Percentiles rank a stretch among this genome's conserved stretches.
These are phyloP conservation scores for Cosmopolites sordidus DNA, from an alignment of 2,888 invertebrate species.

Conservation along the genomic window DNA sequence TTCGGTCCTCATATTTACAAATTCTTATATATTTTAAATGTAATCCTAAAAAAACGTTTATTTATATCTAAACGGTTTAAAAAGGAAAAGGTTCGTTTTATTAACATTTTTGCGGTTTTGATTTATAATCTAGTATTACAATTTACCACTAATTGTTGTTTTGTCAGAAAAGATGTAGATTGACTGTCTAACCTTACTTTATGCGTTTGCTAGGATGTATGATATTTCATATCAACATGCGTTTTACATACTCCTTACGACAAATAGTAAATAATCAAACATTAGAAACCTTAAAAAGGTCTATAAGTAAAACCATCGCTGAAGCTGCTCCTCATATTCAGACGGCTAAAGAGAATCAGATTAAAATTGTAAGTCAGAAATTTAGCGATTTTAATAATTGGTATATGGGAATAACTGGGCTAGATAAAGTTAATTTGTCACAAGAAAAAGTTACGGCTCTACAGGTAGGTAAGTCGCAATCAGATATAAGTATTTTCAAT, in stretches of 20 bases:
- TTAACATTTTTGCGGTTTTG: no score
- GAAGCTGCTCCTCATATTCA: slow-evolving; percentile 35
- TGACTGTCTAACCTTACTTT: no score
- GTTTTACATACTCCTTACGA: slow-evolving; percentile 14
- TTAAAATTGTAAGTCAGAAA: slow-evolving; percentile 44
- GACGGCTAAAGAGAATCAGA: slow-evolving; percentile 32
- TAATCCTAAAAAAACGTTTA: no score
- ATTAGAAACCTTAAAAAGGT: slow-evolving; percentile 31
- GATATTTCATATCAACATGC: no score
- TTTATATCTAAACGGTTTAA: no score
- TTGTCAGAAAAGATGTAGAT: no score
- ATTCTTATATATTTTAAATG: no score
- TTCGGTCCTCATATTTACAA: no score
- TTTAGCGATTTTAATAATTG: slow-evolving; percentile 53
- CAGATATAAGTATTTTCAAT: neutral
- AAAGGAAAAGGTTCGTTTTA: no score
- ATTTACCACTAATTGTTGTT: no score
- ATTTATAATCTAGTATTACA: no score
- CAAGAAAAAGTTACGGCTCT: slow-evolving; percentile 70
- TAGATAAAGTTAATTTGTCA: slow-evolving; percentile 71
- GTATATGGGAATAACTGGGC: slow-evolving; percentile 73
- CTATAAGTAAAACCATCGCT: slow-evolving; percentile 29
- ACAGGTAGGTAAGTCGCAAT: slow-evolving; percentile 47
- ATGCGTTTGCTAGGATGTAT: no score
- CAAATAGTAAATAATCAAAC: slow-evolving; percentile 25